Conservation (phyloP, 2,113 vertebrate species). For the Aegotheles bennettii region DNA sequence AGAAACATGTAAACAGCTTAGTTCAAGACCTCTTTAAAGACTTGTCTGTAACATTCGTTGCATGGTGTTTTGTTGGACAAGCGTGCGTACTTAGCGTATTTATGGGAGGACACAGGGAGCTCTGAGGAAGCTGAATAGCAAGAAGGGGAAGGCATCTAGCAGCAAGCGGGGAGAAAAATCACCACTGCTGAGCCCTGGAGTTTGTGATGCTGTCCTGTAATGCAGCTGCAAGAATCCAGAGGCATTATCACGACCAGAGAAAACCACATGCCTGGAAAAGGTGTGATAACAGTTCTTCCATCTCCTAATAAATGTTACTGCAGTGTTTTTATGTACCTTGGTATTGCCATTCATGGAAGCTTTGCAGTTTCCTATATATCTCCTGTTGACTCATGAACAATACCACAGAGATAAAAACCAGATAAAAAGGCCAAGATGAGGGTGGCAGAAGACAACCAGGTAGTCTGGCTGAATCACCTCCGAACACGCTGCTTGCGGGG, state of each 20-base stretch:
- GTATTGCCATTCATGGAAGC: neutral
- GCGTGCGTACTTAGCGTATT: neutral
- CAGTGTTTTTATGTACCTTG: neutral
- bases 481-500: fast-evolving
- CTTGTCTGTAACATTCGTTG: neutral
- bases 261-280: neutral
- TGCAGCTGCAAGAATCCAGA: neutral
- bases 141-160: neutral
- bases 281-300: neutral
- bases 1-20: neutral
- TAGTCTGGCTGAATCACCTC: neutral
- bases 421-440: neutral
- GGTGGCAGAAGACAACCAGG: neutral
- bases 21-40: neutral
- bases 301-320: neutral
- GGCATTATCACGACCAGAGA: neutral
- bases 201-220: neutral
- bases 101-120: neutral
- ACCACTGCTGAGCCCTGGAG: neutral
- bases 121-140: neutral
- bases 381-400: neutral
- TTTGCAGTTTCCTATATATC: neutral
- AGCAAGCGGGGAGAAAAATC: neutral
- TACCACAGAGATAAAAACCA: neutral
- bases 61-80: neutral